phyloP scores from a whole-genome alignment of 2,888 invertebrate genomes.

The Acheta domesticus region DNA sequence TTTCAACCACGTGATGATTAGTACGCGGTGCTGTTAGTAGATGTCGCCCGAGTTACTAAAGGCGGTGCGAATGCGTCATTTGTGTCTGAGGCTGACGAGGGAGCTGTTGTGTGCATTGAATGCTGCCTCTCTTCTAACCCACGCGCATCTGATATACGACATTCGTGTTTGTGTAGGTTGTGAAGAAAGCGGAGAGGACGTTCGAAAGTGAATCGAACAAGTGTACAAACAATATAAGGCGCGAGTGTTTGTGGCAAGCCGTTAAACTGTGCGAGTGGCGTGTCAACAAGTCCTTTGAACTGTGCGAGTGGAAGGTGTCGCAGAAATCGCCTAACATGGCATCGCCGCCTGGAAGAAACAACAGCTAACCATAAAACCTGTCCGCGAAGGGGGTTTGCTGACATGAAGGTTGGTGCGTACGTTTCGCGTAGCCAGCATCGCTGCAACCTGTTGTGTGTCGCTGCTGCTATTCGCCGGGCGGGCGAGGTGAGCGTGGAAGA shows the following conservation, averaged over 20 bases:
- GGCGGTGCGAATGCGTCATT: slow-evolving; percentile 35
- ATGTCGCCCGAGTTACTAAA: slow-evolving; percentile 34
- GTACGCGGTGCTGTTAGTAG: slow-evolving; percentile 34
- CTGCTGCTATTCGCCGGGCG: slow-evolving; percentile 26
- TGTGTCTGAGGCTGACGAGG: slow-evolving; percentile 26
- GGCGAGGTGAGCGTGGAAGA: slow-evolving; percentile 20
- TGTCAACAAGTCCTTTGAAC: not conserved
- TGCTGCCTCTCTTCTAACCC: slow-evolving; percentile 30
- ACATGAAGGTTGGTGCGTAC: slow-evolving; percentile 29
- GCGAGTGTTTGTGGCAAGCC: not conserved
- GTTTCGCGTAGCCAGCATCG: slow-evolving; percentile 23
- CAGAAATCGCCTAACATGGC: slow-evolving; percentile 22
- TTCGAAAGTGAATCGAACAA: not conserved
- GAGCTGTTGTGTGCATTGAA: slow-evolving; percentile 32
- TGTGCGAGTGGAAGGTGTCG: slow-evolving; percentile 25
- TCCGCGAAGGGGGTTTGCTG: slow-evolving; percentile 21
- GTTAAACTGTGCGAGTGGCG: not conserved
- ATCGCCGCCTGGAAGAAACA: slow-evolving; percentile 26
- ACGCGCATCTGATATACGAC: slow-evolving; percentile 33
- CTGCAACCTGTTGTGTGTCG: slow-evolving; percentile 11
- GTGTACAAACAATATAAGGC: not conserved
- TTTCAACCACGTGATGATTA: slow-evolving; percentile 33
- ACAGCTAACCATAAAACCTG: slow-evolving; percentile 21
- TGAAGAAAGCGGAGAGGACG: not conserved
- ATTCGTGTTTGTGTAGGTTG: not conserved